Base-by-base conservation (phyloP, 1,140 invertebrate species). In the Ridgeia piscesae region DNA sequence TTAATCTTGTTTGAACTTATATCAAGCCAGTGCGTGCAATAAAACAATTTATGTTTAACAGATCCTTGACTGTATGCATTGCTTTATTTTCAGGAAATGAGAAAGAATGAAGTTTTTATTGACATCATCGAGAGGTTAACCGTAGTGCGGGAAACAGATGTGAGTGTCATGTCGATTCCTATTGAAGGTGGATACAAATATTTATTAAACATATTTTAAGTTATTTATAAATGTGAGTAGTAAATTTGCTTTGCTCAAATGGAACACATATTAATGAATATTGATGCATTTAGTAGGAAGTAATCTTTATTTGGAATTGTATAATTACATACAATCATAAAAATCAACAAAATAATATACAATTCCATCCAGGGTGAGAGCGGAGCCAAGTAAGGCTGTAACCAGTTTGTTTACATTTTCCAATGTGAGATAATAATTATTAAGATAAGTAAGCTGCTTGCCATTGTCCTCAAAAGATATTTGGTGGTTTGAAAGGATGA, bases 51-150 rank as follows among this genome's bases (percentile, higher is more conserved):
- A 77, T 4, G 14, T 9, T 77, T 77, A 21, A 4, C 2, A 77
- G 27, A 21, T 77, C 17, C 27, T 77, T 77, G 58, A 77, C 27
- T 77, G 27, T 8, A 31, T 77, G 58, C 58, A 91, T 90, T 93
- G 89, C 88, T 33, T 92, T 89, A 77, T 92, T 94, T 93, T 91
- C 93, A 95, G 95, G 94, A 95, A 88, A 90, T 88, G 89, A 92
- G 93, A 34, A 94, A 93, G 34, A 95, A 94, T 94, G 95, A 95
- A 92, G 91, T 95, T 9, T 95, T 94, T 94, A 94, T 95, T 90
- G 95, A 95, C 92, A 93, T 95, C 14, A 94, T 95, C 91, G 95
- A 95, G 91, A 94, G 93, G 92, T 89, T 95, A 35, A 94, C 93
- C 31, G 94, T 93, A 92, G 93, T 94, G 31, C 92, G 94, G 48